These are phyloP conservation scores for Amorpha juglandis DNA, from an alignment of 2,888 invertebrate genomes.

Conservation along the genomic window DNA sequence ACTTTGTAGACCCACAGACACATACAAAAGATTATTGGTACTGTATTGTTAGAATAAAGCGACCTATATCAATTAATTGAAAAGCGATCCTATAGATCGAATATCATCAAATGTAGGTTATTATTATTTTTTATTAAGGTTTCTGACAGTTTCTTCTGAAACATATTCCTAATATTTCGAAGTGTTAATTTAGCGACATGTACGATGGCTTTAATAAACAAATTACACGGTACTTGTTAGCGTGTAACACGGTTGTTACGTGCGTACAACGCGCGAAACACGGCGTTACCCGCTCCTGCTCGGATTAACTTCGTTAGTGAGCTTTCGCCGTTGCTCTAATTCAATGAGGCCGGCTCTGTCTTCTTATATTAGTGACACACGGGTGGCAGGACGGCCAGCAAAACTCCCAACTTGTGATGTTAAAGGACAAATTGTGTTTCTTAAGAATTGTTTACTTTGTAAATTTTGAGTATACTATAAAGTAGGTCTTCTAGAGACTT, in stretches of 20 bases:
- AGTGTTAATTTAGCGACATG: background rate
- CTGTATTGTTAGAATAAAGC: too few relatives aligned
- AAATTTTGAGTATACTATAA: too few relatives aligned
- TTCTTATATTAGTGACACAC: slow-evolving; percentile 30
- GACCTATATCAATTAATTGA: too few relatives aligned
- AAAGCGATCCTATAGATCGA: too few relatives aligned
- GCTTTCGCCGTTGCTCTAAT: slow-evolving; percentile 56
- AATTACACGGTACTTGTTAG: slow-evolving; percentile 28
- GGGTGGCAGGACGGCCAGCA: background rate
- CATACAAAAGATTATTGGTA: too few relatives aligned
- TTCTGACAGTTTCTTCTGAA: background rate
- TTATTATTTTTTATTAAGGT: background rate
- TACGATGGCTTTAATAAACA: slow-evolving; percentile 22
- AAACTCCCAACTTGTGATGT: background rate
- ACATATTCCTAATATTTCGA: background rate
- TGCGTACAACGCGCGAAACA: slow-evolving; percentile 30
- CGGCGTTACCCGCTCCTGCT: slow-evolving; percentile 32
- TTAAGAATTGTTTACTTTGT: too few relatives aligned
- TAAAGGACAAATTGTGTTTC: too few relatives aligned
- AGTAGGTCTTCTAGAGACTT: too few relatives aligned
- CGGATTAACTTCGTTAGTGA: slow-evolving; percentile 61
- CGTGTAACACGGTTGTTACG: slow-evolving; percentile 27
- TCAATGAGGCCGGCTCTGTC: slow-evolving; percentile 48
- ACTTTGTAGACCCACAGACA: too few relatives aligned
- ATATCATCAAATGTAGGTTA: background rate